Percentiles rank a stretch among this genome's conserved stretches.
Conservation (phyloP, 2,888 invertebrate genomes). For the Scotopteryx bipunctaria region DNA sequence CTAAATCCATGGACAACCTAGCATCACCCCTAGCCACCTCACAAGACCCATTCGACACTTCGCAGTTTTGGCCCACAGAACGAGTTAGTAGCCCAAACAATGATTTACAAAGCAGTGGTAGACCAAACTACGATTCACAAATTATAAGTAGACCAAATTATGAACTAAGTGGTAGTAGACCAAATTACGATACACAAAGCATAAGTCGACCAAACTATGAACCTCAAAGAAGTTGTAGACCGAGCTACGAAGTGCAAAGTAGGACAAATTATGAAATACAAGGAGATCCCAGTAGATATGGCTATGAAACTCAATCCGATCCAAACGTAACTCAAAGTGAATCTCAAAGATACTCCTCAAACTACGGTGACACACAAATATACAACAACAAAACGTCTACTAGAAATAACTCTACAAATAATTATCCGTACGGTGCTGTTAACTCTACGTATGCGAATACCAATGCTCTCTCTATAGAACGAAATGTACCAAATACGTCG, state of each 20-base stretch:
- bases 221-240: constrained; percentile 1
- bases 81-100: constrained; percentile 37
- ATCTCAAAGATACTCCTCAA: constrained; percentile 60
- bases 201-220: constrained; percentile 5
- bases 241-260: constrained; percentile 15
- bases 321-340: constrained; percentile 44
- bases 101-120: constrained; percentile 11
- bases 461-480: constrained; percentile 54
- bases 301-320: constrained; percentile 26
- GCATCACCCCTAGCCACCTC: constrained; percentile 40
- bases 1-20: constrained; percentile 72
- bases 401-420: constrained; percentile 47
- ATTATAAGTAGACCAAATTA: constrained; percentile 7
- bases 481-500: constrained; percentile 46
- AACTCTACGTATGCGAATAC: constrained; percentile 50
- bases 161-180: too few relatives aligned
- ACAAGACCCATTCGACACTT: constrained; percentile 70
- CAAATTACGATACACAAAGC: constrained; percentile 16
- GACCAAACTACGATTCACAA: constrained; percentile 24
- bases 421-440: constrained; percentile 45
- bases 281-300: constrained; percentile 23
- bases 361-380: constrained; percentile 39
- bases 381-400: constrained; percentile 58
- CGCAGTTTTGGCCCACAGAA: constrained; percentile 63
- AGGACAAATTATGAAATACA: constrained; percentile 44